A percentile compares a stretch with the other conserved stretches of the same genome.
Conservation (phyloP, 37 sponge, comb jelly and placozoan species). For the Tethya wilhelma region DNA sequence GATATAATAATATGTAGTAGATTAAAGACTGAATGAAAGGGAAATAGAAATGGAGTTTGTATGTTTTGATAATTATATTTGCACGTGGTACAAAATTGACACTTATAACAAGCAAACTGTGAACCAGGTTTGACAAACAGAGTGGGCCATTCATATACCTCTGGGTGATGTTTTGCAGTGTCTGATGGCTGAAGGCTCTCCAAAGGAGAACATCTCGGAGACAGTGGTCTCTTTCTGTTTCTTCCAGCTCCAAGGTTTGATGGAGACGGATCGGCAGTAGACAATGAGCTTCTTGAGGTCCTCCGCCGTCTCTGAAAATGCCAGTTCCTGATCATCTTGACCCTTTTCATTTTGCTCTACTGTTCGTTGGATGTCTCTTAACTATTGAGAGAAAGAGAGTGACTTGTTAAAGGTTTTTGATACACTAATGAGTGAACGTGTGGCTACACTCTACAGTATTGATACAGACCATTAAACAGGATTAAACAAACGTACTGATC, state of each 20-base stretch:
- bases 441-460: no score
- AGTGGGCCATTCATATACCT: constrained; percentile 6
- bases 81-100: no score
- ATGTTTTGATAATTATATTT: neutral
- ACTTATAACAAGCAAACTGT: neutral
- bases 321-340: constrained; percentile 61
- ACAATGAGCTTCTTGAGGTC: constrained; percentile 48
- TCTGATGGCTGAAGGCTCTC: constrained; percentile 50
- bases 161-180: constrained; percentile 29
- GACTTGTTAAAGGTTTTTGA: no score
- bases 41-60: neutral
- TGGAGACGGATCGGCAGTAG: constrained; percentile 53
- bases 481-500: no score
- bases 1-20: no score
- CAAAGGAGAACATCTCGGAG: constrained; percentile 81
- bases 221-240: constrained; percentile 42
- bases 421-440: no score
- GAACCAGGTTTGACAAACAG: neutral
- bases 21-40: no score
- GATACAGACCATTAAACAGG: no score
- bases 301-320: constrained; percentile 7
- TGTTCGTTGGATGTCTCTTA: neutral
- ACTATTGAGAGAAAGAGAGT: no score
- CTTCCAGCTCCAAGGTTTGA: constrained; percentile 73
- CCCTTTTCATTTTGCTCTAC: constrained; percentile 2